Percentiles rank a stretch among this genome's conserved stretches.
phyloP scores from a whole-genome alignment of 1,140 invertebrate species.

The Euura saliciscinereae region DNA sequence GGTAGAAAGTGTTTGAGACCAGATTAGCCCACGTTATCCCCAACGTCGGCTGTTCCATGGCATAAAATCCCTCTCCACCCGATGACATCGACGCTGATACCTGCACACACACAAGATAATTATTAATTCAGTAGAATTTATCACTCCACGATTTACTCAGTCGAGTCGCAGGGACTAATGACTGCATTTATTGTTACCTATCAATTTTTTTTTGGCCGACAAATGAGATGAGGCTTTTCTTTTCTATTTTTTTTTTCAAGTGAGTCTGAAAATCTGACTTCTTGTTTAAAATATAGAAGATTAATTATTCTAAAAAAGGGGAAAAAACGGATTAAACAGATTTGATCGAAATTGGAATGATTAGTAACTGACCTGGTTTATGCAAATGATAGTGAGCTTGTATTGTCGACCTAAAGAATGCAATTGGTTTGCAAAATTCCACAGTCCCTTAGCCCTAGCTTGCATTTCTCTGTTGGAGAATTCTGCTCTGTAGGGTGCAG shows the following conservation, averaged over 20 bases:
- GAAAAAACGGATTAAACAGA: no score
- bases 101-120: slow-evolving; percentile 28
- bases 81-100: slow-evolving; percentile 48
- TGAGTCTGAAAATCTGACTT: slow-evolving; percentile 16
- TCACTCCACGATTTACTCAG: no score
- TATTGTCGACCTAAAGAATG: slow-evolving; percentile 63
- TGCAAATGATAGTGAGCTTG: slow-evolving; percentile 68
- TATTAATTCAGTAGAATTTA: no score
- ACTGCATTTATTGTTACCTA: no score
- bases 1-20: slow-evolving; percentile 67
- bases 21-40: slow-evolving; percentile 75
- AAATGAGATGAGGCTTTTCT: not conserved
- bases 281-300: no score
- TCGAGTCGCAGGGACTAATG: no score
- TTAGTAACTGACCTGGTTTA: slow-evolving; percentile 70
- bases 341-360: slow-evolving; percentile 9
- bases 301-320: no score
- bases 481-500: slow-evolving; percentile 72
- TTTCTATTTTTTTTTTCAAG: not conserved
- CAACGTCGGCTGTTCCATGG: slow-evolving; percentile 59
- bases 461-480: slow-evolving; percentile 57
- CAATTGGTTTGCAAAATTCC: slow-evolving; percentile 63
- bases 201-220: no score
- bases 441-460: slow-evolving; percentile 64
- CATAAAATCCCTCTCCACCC: slow-evolving; percentile 3